These are phyloP conservation scores for Smithornis capensis DNA, from an alignment of 2,113 vertebrate species.

Conservation along the genomic window DNA sequence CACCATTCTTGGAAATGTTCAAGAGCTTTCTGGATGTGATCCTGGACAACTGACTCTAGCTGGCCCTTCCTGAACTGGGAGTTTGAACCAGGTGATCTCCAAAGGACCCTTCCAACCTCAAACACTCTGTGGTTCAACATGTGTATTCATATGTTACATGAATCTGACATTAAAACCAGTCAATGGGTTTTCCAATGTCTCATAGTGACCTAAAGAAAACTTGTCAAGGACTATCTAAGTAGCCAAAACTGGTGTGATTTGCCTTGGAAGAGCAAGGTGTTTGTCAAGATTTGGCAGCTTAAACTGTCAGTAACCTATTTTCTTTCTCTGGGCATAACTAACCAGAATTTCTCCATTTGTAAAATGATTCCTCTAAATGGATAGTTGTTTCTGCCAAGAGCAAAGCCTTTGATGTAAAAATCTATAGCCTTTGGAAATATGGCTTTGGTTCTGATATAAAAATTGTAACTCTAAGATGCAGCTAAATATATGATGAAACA, in stretches of 20 bases:
- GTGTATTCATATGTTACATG: neutral
- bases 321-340: neutral
- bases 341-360: neutral
- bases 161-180: neutral
- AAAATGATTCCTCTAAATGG: neutral
- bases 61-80: neutral
- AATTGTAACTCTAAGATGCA: neutral
- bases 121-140: neutral
- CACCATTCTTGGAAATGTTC: neutral
- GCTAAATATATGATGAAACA: neutral
- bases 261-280: neutral
- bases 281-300: neutral
- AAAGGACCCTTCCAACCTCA: neutral
- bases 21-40: neutral
- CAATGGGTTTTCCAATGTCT: neutral
- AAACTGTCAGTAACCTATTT: neutral
- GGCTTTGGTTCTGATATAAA: neutral
- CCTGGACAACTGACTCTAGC: neutral
- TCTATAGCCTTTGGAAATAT: constrained; percentile 5
- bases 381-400: constrained; percentile 23
- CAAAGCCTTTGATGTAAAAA: constrained; percentile 31
- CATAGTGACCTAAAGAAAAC: neutral
- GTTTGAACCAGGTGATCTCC: neutral
- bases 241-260: neutral
- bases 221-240: neutral